Base-by-base conservation (phyloP, 2,888 invertebrate species). In the Lithophane socia region DNA sequence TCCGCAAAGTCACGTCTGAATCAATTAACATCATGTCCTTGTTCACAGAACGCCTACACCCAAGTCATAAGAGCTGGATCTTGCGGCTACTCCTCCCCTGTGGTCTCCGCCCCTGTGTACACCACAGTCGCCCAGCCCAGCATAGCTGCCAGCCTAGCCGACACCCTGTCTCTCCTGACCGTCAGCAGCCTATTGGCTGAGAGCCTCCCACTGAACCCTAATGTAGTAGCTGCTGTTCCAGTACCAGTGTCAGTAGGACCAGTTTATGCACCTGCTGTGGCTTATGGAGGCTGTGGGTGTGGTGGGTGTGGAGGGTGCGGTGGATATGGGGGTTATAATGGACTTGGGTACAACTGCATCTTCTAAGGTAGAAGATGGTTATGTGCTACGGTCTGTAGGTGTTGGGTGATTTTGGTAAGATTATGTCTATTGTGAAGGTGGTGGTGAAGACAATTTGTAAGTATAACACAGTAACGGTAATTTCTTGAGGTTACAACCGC, bases 161-260 rank as follows among this genome's bases (percentile, higher is more conserved):
- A 96, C 47, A 95, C 95, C 0, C 88, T 96, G 0, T 94, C 95
- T 1, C 87, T 96, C 9, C 90, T 96, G 29, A 95, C 96, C 1
- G 95, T 96, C 0, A 93, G 93, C 90, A 94, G 93, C 69, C 86
- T 96, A 0, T 70, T 96, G 0, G 89, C 94, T 3, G 94, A 95
- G 3, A 92, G 92, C 67, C 84, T 96, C 18, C 95, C 96, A 0
- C 74, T 92, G 1, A 89, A 90, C 21, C 88, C 92, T 0, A 88
- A 90, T 3, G 80, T 92, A 0, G 71, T 92, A 0, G 82, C 83
- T 7, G 75, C 89, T 0, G 85, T 90, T 0, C 75, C 86, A 0
- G 68, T 85, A 0, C 56, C 86, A 0, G 79, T 56, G 12, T 3
- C 58, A 0, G 52, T 52, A 2, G 60, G 18, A 8, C 56, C 71